Percentiles rank a stretch among this genome's conserved stretches.
These are phyloP conservation scores for Oxycera nigricornis DNA, from an alignment of 2,888 invertebrate species.

Conservation along the genomic window DNA sequence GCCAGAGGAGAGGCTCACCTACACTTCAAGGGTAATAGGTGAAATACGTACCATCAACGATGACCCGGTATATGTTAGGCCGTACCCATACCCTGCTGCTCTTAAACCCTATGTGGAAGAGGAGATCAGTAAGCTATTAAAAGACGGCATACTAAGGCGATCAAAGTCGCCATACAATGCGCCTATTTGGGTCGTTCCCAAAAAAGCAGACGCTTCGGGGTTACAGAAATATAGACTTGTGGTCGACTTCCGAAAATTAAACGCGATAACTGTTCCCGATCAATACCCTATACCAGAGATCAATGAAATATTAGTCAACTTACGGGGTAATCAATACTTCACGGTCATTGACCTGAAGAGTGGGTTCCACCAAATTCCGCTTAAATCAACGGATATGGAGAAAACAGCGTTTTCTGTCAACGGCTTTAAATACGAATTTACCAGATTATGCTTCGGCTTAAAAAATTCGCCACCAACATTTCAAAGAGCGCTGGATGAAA, in stretches of 20 bases:
- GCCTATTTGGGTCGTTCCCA: constrained; percentile 6
- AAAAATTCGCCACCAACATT: constrained; percentile 38
- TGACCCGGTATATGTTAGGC: constrained; percentile 4
- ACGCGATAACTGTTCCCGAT: constrained; percentile 23
- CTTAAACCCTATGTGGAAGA: constrained; percentile 9
- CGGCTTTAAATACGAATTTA: constrained; percentile 9
- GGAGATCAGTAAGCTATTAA: background rate
- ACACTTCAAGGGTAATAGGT: background rate
- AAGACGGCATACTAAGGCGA: constrained; percentile 1
- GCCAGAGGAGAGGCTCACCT: background rate
- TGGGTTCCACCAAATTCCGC: constrained; percentile 17
- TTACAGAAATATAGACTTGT: constrained; percentile 22
- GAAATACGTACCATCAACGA: constrained; percentile 1
- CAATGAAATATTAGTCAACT: background rate
- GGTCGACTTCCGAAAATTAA: constrained; percentile 29
- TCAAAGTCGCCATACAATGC: constrained; percentile 20
- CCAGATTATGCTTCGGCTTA: background rate
- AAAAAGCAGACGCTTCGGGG: constrained; percentile 17
- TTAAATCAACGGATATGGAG: constrained; percentile 16
- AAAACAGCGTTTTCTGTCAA: constrained; percentile 17
- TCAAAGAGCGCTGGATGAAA: constrained; percentile 39
- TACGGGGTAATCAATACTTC: background rate
- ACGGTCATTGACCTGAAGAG: background rate
- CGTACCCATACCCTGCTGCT: background rate
- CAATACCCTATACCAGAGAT: constrained; percentile 7